These are phyloP conservation scores for Dynastes tityus DNA, from an alignment of 2,888 invertebrate genomes.

Conservation along the genomic window DNA sequence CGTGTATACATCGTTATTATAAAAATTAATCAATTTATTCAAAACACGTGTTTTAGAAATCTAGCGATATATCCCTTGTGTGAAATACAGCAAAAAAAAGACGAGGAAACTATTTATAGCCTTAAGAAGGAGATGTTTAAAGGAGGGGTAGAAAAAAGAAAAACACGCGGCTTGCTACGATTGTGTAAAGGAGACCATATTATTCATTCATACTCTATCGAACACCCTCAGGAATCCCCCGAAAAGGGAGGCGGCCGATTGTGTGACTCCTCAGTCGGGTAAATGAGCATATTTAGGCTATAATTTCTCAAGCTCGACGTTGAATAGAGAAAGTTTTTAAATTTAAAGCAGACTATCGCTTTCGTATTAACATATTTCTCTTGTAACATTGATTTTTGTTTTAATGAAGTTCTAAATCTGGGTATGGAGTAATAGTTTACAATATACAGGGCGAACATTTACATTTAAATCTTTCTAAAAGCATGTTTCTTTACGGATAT, in stretches of 20 bases:
- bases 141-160: too few species aligned
- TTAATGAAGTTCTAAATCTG: neutral
- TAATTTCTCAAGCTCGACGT: slow-evolving; percentile 15
- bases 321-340: slow-evolving; percentile 37
- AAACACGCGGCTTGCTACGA: too few species aligned
- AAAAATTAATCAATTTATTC: too few species aligned
- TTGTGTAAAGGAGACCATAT: slow-evolving; percentile 19
- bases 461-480: too few species aligned
- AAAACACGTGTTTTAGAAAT: too few species aligned
- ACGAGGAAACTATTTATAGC: too few species aligned
- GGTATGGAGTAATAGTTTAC: neutral
- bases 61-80: too few species aligned
- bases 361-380: slow-evolving; percentile 13
- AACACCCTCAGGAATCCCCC: slow-evolving; percentile 13
- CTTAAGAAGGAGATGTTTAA: too few species aligned
- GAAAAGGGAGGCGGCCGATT: neutral
- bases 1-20: too few species aligned
- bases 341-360: slow-evolving; percentile 24
- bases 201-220: slow-evolving; percentile 42
- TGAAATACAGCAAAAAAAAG: neutral
- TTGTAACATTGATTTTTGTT: neutral
- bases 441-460: neutral
- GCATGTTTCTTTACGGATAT: too few species aligned
- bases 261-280: slow-evolving; percentile 20
- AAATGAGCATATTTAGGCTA: slow-evolving; percentile 41